Base-by-base conservation (phyloP, 2,888 invertebrate species). In the Eupithecia dodoneata region DNA sequence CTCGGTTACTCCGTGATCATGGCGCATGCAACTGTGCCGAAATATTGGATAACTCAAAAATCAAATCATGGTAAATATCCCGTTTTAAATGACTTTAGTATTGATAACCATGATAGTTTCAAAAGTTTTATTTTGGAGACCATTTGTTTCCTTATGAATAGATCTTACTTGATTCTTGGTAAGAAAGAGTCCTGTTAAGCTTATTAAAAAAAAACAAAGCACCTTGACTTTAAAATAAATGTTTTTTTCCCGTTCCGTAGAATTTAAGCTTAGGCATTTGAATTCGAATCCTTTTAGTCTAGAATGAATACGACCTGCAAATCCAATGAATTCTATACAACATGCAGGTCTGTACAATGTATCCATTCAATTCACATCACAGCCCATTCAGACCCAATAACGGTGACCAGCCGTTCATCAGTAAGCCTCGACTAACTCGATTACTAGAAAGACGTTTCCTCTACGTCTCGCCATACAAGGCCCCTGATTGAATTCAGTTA, bases 391-490 rank as follows among this genome's bases (percentile, higher is more conserved):
- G 42, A 69, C 4, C 45, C 69, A 69, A 69, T 69, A 42, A 69
- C 15, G 45, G 9, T 18, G 10, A 67, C 30, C 63, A 63, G 12
- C 12, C 63, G 30, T 9, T 18, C 52, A 42, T 66, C 69, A 69
- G 44, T 42, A 66, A 3, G 18, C 13, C 66, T 45, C 44, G 4
- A 44, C n/a, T 78, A 81, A 73, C 71, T 77, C 78, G 76, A 76
- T 70, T 59, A 71, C 73, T 69, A 79, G 83, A 87, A 72, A 83
- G 89, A 88, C 89, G 81, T 90, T 88, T 89, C 90, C 90, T 88
- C 80, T n/a, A n/a, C 79, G 77, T 75, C 76, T 73, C 79, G 81
- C 81, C 83, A 81, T 81, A 82, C 78, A 75, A 70, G 76, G 81
- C 73, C 76, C 67, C 84, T 80, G 84, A 88, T 89, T 89, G 87